A percentile compares a stretch with the other conserved stretches of the same genome.
Evolutionary conservation across 2,888 invertebrate species (phyloP).

Genomic region (Elysia crispata): DNA sequence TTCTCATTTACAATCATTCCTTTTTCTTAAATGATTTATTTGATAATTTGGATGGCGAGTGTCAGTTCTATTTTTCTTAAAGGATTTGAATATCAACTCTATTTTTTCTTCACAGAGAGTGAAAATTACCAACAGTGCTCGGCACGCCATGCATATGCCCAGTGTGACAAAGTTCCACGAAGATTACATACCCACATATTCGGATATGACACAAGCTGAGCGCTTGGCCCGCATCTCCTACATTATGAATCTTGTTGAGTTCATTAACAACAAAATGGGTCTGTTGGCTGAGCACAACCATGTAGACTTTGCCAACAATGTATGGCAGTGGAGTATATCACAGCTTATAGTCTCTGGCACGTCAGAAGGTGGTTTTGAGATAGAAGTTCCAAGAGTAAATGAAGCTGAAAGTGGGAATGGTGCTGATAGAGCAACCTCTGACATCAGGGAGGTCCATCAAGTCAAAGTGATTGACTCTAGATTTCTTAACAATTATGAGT

Average conservation of each 20-base stretch:
- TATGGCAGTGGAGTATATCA: conserved; percentile 95
- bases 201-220: conserved; percentile 81
- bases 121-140: conserved; percentile 61
- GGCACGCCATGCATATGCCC: conserved; percentile 75
- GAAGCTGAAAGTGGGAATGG: conserved; percentile 50
- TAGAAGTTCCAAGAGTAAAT: conserved; percentile 91
- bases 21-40: too few species aligned
- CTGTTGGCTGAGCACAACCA: conserved; percentile 93
- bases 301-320: conserved; percentile 95
- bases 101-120: conserved; percentile 53
- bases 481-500: conserved; percentile 90
- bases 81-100: too few species aligned
- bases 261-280: conserved; percentile 89
- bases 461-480: conserved; percentile 91
- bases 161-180: conserved; percentile 76
- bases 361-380: conserved; percentile 89
- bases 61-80: too few species aligned
- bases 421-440: too few species aligned
- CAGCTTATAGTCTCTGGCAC: conserved; percentile 92
- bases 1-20: too few species aligned
- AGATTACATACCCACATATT: conserved; percentile 74
- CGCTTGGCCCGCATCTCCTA: conserved; percentile 94
- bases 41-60: too few species aligned
- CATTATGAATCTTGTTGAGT: conserved; percentile 89
- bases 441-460: conserved; percentile 82